Evolutionary conservation across 2,113 vertebrate genomes (phyloP).

Genomic region (Odobenus rosmarus): DNA sequence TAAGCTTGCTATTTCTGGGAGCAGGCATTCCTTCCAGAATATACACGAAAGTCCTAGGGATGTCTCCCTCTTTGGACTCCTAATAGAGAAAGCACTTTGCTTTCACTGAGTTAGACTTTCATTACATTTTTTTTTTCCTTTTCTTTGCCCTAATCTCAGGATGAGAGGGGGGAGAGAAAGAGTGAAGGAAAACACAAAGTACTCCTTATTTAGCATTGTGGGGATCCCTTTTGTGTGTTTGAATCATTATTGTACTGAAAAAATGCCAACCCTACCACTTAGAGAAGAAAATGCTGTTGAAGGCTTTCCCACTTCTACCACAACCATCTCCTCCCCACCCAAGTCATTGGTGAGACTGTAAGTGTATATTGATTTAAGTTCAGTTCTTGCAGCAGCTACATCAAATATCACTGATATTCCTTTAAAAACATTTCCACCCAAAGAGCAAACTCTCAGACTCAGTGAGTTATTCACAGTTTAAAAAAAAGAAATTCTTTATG

Average conservation of each 20-base stretch:
- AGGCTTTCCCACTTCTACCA: neutral
- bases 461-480: constrained; percentile 19
- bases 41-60: neutral
- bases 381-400: constrained; percentile 7
- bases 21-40: neutral
- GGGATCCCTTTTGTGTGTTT: constrained; percentile 18
- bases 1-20: constrained; percentile 34
- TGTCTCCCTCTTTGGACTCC: neutral
- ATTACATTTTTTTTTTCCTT: neutral
- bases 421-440: constrained; percentile 20
- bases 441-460: constrained; percentile 38
- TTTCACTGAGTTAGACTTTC: neutral
- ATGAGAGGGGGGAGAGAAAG: neutral
- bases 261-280: constrained; percentile 9
- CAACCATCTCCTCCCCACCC: neutral
- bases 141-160: constrained; percentile 6
- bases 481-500: neutral
- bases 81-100: constrained; percentile 2
- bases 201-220: constrained; percentile 32
- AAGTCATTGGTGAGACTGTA: neutral
- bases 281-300: neutral
- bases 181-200: neutral
- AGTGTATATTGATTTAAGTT: constrained; percentile 45
- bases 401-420: constrained; percentile 8
- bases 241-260: neutral